Evolutionary conservation across 2,797 vertebrate genomes (phyloP), one percentile per base, ranked within the genome.

Genomic region (Melanotaenia pygmaea): DNA sequence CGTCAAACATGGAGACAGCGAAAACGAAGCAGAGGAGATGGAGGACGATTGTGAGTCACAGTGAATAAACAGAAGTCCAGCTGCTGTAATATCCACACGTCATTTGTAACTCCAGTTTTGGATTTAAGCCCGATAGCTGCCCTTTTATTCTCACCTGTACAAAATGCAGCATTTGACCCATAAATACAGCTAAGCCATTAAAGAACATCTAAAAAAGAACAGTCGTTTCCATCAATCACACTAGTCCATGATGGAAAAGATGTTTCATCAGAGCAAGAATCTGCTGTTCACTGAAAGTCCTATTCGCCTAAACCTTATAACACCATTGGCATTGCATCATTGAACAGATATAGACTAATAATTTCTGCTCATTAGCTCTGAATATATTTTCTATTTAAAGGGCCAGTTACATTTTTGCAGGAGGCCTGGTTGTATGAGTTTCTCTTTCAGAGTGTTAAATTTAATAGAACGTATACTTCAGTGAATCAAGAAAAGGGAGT

Each of bases 91-190:
- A 70, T 22, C 76, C 76, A 73, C 67, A 63, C 58, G 59, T 85
- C 66, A 64, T 66, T 38, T 70, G 67, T 70, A 68, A 59, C 84
- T 80, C 57, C 75, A 80, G 71, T 84, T 81, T 77, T 4, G 7
- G 53, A 72, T 79, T 78, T 82, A 59, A 68, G 35, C 72, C 45
- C 63, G 82, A 80, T 86, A 73, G 80, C 68, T 78, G 80, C 20
- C 79, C 81, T 86, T 77, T 43, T 82, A 53, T 81, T 64, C 61
- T 86, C 84, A 82, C 75, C 81, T 88, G 86, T 30, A 63, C 69
- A 64, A 73, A 85, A 85, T 77, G 60, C 72, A 85, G 88, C 80
- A 38, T 53, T 1, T 40, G 78, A 85, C 78, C 81, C 45, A 40
- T 77, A 67, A 77, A 77, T 70, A 61, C 2, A 56, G 74, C 67